Base-by-base conservation (phyloP, 1,140 invertebrate species). In the Proctacanthus coquilletti region DNA sequence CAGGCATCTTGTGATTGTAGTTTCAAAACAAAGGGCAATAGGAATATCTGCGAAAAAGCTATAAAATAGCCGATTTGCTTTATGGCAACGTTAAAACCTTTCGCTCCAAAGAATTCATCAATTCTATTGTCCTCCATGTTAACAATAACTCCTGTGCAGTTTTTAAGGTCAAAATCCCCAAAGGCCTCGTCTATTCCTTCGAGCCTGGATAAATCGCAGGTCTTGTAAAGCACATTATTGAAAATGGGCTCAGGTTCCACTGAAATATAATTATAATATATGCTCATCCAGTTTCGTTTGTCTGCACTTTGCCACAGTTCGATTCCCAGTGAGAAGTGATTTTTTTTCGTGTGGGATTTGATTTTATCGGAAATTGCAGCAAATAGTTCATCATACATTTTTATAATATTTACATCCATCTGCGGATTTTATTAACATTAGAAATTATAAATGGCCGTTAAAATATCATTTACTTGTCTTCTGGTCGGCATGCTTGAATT, bases 301-400 rank as follows among this genome's bases (percentile, higher is more conserved):
- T 40, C 41, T 8, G 21, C 17, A 31, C 40, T 40, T 17, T 11
- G 8, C 29, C 21, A 40, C 4, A 14, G 14, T 38, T 45, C 43
- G 5, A 45, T 10, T 21, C 40, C 37, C 3, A 45, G 15, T 32
- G 40, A 39, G 17, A 34, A 45, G 2, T 34, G 21, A 23, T 39
- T 21, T 21, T 20, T 21, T 21, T 39, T 18, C 9, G 35, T 20
- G 14, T 29, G 6, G 9, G 19, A 5, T 18, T 25, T n/a, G 1
- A 38, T 34, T 10, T 17, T 21, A 8, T 19, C 18, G 34, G 30
- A n/a, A 4, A 4, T 18, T 34, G 3, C 17, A 5, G 3, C 8
- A 35, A 11, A n/a, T 8, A 8, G 6, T 11, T 35, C 8, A 21
- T 21, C 6, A 14, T 11, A 17, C 21, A 35, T 6, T 3, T 3